These are phyloP conservation scores for Phymatocera aterrima DNA, from an alignment of 2,888 invertebrate species.

Conservation along the genomic window DNA sequence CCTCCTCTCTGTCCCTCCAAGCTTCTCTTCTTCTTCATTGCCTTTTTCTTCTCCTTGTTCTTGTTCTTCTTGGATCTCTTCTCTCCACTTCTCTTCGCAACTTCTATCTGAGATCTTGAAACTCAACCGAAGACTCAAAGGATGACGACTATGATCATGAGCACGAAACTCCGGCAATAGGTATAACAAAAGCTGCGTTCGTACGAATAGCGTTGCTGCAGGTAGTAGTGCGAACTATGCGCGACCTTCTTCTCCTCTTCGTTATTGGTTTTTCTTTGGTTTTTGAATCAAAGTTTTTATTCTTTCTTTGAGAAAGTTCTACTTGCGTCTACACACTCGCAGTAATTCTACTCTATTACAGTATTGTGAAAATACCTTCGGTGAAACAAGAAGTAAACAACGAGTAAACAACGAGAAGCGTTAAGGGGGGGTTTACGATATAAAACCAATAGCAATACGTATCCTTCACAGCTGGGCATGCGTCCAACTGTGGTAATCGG, in stretches of 20 bases:
- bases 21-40: neutral
- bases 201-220: no score
- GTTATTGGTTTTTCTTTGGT: no score
- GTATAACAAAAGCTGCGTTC: no score
- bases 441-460: neutral
- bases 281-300: no score
- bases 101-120: conserved; percentile 29
- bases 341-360: no score
- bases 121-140: conserved; percentile 16
- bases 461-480: conserved; percentile 13
- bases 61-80: neutral
- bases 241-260: no score
- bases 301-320: no score
- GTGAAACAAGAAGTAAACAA: no score
- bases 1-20: conserved; percentile 32
- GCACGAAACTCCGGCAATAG: neutral
- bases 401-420: neutral
- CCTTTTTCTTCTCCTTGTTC: neutral
- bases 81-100: conserved; percentile 16
- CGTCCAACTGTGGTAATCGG: conserved; percentile 30
- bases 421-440: neutral
- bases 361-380: no score
- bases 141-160: neutral
- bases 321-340: no score
- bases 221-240: no score